phyloP scores from a whole-genome alignment of 2,113 vertebrate genomes.

The Oostethus manadensis region DNA sequence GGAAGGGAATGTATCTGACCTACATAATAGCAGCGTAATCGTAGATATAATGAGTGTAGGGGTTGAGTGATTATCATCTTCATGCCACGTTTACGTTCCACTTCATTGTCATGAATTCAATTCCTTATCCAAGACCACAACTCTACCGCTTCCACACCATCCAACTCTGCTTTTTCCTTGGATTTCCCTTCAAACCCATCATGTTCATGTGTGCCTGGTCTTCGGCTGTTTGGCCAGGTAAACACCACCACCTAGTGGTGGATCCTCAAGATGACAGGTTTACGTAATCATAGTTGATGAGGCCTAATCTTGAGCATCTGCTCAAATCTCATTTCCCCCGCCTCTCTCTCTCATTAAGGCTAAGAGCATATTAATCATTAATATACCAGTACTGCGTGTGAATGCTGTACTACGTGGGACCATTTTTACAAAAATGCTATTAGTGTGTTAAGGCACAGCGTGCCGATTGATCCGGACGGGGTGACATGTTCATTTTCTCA shows the following conservation, averaged over 20 bases:
- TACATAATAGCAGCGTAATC: conserved; percentile 48
- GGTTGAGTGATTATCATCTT: conserved; percentile 40
- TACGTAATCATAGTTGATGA: conserved; percentile 53
- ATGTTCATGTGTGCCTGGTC: neutral
- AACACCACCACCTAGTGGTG: conserved; percentile 64
- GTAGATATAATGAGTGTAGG: conserved; percentile 56
- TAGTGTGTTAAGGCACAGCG: too few relatives aligned
- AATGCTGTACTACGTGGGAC: conserved; percentile 21
- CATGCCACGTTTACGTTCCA: conserved; percentile 23
- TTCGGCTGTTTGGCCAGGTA: conserved; percentile 18
- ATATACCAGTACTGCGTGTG: conserved; percentile 21
- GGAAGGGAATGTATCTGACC: conserved; percentile 44
- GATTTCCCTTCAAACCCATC: conserved; percentile 16
- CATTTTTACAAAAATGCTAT: neutral
- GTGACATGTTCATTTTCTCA: too few relatives aligned
- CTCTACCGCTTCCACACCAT: neutral
- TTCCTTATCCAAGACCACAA: conserved; percentile 11
- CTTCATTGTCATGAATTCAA: neutral
- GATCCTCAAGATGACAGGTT: fast-evolving
- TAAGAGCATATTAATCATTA: conserved; percentile 59
- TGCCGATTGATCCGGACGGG: too few relatives aligned
- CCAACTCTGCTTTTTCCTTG: conserved; percentile 1
- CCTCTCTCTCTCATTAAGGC: conserved; percentile 48
- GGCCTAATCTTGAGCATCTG: conserved; percentile 63
- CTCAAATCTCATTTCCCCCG: conserved; percentile 31